phyloP scores from a whole-genome alignment of 1,140 invertebrate species.

The Amyelois transitella region DNA sequence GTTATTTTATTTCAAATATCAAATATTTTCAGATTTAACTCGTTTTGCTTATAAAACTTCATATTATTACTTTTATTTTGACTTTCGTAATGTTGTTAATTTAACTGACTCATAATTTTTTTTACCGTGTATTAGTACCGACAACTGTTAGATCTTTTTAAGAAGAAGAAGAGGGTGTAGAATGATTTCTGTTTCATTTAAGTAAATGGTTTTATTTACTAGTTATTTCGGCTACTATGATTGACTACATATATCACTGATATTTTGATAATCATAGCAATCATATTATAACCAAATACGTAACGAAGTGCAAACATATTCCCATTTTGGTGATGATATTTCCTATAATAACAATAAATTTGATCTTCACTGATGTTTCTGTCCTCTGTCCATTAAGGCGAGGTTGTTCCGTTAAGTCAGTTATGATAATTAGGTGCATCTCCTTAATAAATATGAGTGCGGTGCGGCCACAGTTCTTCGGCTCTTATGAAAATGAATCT shows the following conservation, averaged over 20 bases:
- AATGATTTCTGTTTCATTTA: background rate
- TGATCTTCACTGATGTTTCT: slow-evolving; percentile 19
- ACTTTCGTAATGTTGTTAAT: no score
- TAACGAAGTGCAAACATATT: slow-evolving; percentile 24
- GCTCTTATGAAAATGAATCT: slow-evolving; percentile 52
- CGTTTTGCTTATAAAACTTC: no score
- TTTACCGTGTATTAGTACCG: no score
- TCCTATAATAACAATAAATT: slow-evolving; percentile 35
- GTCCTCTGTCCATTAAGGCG: slow-evolving; percentile 35
- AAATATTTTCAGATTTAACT: no score
- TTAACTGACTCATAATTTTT: no score
- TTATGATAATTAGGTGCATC: slow-evolving; percentile 62
- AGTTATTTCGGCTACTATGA: background rate
- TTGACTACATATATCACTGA: slow-evolving; percentile 1
- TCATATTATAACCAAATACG: slow-evolving; percentile 18
- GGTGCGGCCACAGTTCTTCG: slow-evolving; percentile 41
- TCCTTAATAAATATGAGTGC: slow-evolving; percentile 60
- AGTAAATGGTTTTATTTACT: slow-evolving; percentile 16
- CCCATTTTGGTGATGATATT: slow-evolving; percentile 22
- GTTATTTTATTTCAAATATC: no score
- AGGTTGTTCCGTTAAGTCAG: slow-evolving; percentile 53
- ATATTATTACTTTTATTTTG: no score
- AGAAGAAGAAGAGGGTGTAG: no score
- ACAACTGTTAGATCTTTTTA: no score
- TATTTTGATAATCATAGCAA: slow-evolving; percentile 27